Evolutionary conservation across 1,140 invertebrate genomes (phyloP).

Genomic region (Magallana ariakensis): DNA sequence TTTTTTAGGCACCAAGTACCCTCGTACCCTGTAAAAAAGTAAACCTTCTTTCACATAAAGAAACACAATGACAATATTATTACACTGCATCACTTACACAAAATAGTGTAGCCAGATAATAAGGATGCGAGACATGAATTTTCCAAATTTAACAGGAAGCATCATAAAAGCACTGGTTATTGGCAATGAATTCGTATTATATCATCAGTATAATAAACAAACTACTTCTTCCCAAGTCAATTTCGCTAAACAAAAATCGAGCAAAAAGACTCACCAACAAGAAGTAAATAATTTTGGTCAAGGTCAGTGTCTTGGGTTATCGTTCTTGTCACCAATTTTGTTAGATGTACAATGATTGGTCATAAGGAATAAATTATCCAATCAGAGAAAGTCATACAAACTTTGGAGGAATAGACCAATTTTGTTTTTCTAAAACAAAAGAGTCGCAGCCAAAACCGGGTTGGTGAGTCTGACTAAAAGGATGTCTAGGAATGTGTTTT

Average conservation of each 20-base stretch:
- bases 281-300: neutral
- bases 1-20: neutral
- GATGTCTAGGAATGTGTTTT: conserved; percentile 23
- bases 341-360: neutral
- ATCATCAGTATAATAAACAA: too few relatives aligned
- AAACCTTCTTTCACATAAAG: too few relatives aligned
- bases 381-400: neutral
- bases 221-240: too few relatives aligned
- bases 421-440: neutral
- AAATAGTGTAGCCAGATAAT: too few relatives aligned
- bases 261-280: too few relatives aligned
- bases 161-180: too few relatives aligned
- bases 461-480: neutral
- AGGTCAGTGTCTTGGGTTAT: neutral
- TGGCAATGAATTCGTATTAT: too few relatives aligned
- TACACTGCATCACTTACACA: too few relatives aligned
- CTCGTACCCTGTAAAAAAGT: neutral
- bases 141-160: too few relatives aligned
- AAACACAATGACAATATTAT: neutral
- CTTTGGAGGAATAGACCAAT: neutral
- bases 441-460: neutral
- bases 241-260: too few relatives aligned
- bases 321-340: neutral
- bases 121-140: too few relatives aligned
- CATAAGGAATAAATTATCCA: neutral